phyloP scores from a whole-genome alignment of 2,797 vertebrate genomes.

The Nyctalus aviator region DNA sequence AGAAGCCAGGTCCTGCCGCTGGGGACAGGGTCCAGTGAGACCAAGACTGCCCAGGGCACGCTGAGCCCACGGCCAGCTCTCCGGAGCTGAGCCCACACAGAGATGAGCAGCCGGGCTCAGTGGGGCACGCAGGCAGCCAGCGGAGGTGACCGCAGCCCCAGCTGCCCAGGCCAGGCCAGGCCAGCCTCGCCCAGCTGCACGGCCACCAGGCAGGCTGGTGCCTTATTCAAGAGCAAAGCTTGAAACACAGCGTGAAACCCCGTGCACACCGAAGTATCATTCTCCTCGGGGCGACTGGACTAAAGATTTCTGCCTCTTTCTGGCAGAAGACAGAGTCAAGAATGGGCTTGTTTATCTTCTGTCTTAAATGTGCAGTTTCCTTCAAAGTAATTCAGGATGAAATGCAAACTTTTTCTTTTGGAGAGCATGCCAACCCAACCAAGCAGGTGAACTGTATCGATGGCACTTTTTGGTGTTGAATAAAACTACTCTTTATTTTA shows the following conservation, averaged over 20 bases:
- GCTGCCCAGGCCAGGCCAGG: not conserved
- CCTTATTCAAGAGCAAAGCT: not conserved
- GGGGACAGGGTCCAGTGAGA: not conserved
- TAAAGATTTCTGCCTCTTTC: not conserved
- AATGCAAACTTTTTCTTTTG: not conserved
- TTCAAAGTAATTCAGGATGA: slow-evolving; percentile 5
- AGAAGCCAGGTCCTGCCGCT: slow-evolving; percentile 37
- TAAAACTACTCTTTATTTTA: not conserved
- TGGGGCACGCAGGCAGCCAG: not conserved
- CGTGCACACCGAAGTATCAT: not conserved
- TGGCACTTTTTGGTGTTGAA: not conserved
- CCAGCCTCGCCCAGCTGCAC: no score
- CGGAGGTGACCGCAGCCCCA: not conserved
- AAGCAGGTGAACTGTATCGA: not conserved
- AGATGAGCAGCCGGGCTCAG: slow-evolving; percentile 12
- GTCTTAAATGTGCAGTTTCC: not conserved
- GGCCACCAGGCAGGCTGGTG: fast-evolving
- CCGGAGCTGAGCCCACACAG: slow-evolving; percentile 56
- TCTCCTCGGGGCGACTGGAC: not conserved
- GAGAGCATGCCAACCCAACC: not conserved
- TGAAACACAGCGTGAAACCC: not conserved
- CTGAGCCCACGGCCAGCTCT: not conserved
- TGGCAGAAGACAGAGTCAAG: not conserved
- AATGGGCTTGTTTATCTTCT: not conserved
- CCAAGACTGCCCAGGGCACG: slow-evolving; percentile 44